These are phyloP conservation scores for Caenorhabditis briggsae DNA, from an alignment of 1,140 invertebrate species.

Conservation along the genomic window DNA sequence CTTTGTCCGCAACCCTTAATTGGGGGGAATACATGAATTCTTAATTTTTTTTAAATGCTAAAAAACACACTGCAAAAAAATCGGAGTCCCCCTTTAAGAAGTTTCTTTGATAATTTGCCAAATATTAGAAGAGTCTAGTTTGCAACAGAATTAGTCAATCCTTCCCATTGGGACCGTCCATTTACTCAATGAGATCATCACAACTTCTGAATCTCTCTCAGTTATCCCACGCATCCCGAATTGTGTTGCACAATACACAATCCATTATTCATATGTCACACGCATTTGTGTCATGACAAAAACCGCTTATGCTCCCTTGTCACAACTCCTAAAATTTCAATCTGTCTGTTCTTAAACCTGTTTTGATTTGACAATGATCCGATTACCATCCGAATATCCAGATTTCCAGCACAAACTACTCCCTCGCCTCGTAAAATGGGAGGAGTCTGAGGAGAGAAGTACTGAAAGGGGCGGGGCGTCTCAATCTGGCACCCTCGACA, in stretches of 20 bases:
- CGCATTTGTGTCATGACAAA: conserved; percentile 11
- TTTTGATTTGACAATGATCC: conserved; percentile 6
- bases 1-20: no score
- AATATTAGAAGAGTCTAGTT: no score
- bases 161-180: background rate
- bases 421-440: background rate
- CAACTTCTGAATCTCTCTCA: background rate
- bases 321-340: background rate
- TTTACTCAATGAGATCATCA: background rate
- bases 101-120: no score
- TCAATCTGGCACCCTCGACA: conserved; percentile 43
- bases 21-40: no score
- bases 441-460: conserved; percentile 13
- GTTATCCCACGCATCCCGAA: background rate
- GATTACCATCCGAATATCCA: background rate
- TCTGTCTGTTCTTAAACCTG: background rate
- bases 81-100: no score
- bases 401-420: background rate
- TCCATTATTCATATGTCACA: conserved; percentile 23
- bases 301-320: conserved; percentile 11
- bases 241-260: background rate
- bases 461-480: conserved; percentile 3
- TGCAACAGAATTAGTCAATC: no score
- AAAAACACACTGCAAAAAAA: no score
- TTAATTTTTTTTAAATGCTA: no score